Conservation (phyloP, 2,888 invertebrate genomes). For the Perizoma flavofasciatum region DNA sequence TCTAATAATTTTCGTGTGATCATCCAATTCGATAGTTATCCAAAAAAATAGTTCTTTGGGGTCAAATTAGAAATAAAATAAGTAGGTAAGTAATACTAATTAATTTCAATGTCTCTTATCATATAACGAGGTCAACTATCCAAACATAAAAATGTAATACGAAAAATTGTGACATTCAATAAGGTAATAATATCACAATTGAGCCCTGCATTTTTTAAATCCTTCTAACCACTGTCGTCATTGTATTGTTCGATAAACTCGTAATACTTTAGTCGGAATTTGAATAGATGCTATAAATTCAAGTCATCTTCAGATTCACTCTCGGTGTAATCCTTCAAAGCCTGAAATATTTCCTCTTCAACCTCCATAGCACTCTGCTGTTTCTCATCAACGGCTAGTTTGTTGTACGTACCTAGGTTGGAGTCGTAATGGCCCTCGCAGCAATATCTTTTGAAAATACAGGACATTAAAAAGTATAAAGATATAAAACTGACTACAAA, state of each 20-base stretch:
- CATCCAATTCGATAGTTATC: slow-evolving; percentile 28
- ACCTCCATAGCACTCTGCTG: slow-evolving; percentile 68
- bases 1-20: slow-evolving; percentile 16
- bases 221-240: slow-evolving; percentile 49
- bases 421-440: slow-evolving; percentile 60
- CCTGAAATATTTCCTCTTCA: slow-evolving; percentile 73
- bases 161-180: slow-evolving; percentile 58
- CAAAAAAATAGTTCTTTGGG: slow-evolving; percentile 52
- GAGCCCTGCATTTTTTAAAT: slow-evolving; percentile 56
- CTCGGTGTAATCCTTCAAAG: slow-evolving; percentile 68
- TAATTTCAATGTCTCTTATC: slow-evolving; percentile 27
- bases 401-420: slow-evolving; percentile 69
- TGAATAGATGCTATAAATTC: slow-evolving; percentile 65
- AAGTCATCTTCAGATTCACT: slow-evolving; percentile 75
- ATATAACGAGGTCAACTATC: slow-evolving; percentile 12
- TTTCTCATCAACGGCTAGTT: slow-evolving; percentile 70
- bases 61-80: slow-evolving; percentile 40
- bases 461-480: slow-evolving; percentile 58
- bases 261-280: slow-evolving; percentile 61
- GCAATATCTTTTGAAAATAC: slow-evolving; percentile 57
- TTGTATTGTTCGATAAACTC: slow-evolving; percentile 52
- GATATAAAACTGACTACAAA: slow-evolving; percentile 57
- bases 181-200: slow-evolving; percentile 57
- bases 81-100: slow-evolving; percentile 37
- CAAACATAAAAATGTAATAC: slow-evolving; percentile 30